phyloP scores from a whole-genome alignment of 1,140 invertebrate genomes.

The Popillia japonica region DNA sequence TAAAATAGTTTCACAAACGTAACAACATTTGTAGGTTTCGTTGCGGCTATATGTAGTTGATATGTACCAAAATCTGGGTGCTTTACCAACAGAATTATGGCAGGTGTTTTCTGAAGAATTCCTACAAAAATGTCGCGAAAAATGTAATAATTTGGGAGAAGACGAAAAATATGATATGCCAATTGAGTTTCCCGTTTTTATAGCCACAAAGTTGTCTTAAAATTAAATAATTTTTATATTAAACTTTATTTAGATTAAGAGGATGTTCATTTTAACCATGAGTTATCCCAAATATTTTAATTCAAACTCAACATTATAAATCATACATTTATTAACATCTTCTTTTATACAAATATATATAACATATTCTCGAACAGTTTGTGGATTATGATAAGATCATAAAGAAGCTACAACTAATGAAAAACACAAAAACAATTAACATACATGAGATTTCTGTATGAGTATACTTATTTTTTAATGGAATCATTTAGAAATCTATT shows the following conservation, averaged over 20 bases:
- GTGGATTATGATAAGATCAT: slow-evolving; percentile 8
- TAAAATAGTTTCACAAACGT: not conserved
- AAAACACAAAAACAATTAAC: not conserved
- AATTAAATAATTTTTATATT: too few species aligned
- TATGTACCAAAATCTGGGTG: not conserved
- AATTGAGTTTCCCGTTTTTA: not conserved
- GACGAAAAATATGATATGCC: not conserved
- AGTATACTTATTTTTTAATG: too few species aligned
- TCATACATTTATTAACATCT: slow-evolving; percentile 38
- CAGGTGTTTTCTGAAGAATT: not conserved
- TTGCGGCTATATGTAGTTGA: not conserved
- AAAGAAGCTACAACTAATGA: slow-evolving; percentile 18
- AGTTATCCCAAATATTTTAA: too few species aligned
- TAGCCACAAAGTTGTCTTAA: not conserved
- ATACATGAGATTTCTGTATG: not conserved
- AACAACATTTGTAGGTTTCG: not conserved
- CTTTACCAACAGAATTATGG: not conserved
- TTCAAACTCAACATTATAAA: slow-evolving; percentile 11
- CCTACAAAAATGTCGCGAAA: not conserved
- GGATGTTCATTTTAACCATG: too few species aligned
- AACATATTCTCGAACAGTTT: slow-evolving; percentile 38
- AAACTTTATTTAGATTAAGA: too few species aligned
- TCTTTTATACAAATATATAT: slow-evolving; percentile 36
- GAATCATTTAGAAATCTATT: too few species aligned
- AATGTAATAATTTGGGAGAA: not conserved